Evolutionary conservation across 1,140 invertebrate genomes (phyloP), one percentile per base, ranked within the genome.

Genomic region (Coenobita brevimanus): DNA sequence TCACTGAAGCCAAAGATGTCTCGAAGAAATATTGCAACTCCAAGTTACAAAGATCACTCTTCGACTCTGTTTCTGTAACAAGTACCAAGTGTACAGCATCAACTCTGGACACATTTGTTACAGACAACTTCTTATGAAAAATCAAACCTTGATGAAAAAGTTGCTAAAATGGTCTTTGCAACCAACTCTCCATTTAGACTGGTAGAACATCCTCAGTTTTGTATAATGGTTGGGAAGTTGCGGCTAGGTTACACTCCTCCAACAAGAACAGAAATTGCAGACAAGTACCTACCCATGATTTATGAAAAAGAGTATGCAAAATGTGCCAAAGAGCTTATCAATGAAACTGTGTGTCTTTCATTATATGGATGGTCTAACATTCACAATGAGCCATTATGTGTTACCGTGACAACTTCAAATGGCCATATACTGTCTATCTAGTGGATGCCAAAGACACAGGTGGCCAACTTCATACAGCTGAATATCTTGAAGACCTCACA

Each of bases 331-430:
- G 73, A 76, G 10, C 73, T 76, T 3, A 36, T 15, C 8, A 76
- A 76, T 33, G 36, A 76, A 76, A 36, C 73, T 6, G 62, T 67
- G 36, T 79, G 81, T 43, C 64, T 83, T 71, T 69, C 60, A 69
- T 17, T 83, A 73, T 69, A 83, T 84, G 82, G 82, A 71, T 84
- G 69, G 82, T 84, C 82, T 50, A 84, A 79, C 46, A 50, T 84
- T 75, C 82, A 84, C 36, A 75, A 84, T 73, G 27, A 73, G n/a
- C 27, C 69, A 15, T 30, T 64, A 64, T 69, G 81, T 62, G 57
- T 50, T 67, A 73, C 60, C 24, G 8, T 67, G n/a, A 50, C 57
- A 84, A 71, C 62, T 33, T 50, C 46, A 50, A 67, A 6, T 67
- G 62, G 62, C n/a, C 62, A 67, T 6, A 24, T 67, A 10, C n/a